Evolutionary conservation across 2,888 invertebrate genomes (phyloP).

Genomic region (Girardia tigrina): DNA sequence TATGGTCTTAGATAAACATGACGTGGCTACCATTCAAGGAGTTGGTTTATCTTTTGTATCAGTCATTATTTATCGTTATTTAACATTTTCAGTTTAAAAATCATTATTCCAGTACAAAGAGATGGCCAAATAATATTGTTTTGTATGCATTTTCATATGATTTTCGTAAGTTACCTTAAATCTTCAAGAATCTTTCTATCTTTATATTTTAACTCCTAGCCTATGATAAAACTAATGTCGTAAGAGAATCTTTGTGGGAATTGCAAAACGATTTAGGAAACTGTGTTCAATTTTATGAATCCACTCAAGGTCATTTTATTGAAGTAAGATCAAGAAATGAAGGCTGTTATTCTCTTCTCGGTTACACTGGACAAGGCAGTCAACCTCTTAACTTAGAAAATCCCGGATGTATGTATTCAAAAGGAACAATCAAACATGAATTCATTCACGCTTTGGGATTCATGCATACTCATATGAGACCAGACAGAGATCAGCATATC

Average conservation of each 20-base stretch:
- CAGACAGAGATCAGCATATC: neutral
- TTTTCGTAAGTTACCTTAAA: neutral
- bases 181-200: neutral
- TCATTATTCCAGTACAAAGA: neutral
- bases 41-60: too few species aligned
- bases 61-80: too few species aligned
- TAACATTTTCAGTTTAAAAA: neutral
- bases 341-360: neutral
- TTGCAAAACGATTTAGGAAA: neutral
- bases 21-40: neutral
- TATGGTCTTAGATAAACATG: neutral
- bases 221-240: neutral
- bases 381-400: neutral
- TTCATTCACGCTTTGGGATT: neutral
- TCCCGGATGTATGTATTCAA: conserved; percentile 13
- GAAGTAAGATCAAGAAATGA: neutral
- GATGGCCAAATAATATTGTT: neutral
- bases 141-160: neutral
- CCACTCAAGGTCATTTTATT: neutral
- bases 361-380: neutral
- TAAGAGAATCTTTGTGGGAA: neutral
- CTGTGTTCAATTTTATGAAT: neutral
- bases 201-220: neutral
- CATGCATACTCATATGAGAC: conserved; percentile 6
- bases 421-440: conserved; percentile 17